These are phyloP conservation scores for Gobio gobio DNA, from an alignment of 2,113 vertebrate species.

Conservation along the genomic window DNA sequence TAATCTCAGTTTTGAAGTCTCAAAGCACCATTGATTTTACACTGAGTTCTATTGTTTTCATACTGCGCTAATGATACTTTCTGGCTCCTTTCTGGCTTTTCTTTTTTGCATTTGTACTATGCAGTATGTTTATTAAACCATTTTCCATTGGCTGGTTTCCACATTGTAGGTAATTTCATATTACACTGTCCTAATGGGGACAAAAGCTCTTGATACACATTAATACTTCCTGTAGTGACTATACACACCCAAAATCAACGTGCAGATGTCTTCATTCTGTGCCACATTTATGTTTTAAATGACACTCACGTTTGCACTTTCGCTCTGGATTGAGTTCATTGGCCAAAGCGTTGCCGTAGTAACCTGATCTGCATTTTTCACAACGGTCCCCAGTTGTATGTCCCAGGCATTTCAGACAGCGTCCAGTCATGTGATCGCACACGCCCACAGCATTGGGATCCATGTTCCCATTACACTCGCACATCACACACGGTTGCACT, in stretches of 20 bases:
- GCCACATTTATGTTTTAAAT: neutral
- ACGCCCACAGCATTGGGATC: conserved; percentile 87
- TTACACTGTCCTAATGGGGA: too few relatives aligned
- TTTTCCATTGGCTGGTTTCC: neutral
- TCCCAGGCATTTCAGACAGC: conserved; percentile 86
- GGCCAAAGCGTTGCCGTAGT: conserved; percentile 81
- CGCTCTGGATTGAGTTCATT: neutral
- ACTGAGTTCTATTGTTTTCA: neutral
- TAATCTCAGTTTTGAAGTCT: conserved; percentile 14
- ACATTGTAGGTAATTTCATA: neutral
- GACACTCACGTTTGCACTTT: conserved; percentile 84
- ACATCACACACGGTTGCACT: conserved; percentile 75
- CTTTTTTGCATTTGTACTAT: neutral
- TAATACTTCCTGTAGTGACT: neutral
- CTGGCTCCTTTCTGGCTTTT: neutral
- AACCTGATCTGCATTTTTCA: conserved; percentile 79
- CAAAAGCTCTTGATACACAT: neutral
- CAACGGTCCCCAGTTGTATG: conserved; percentile 83
- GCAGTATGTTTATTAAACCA: neutral
- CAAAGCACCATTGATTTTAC: neutral
- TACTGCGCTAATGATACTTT: conserved; percentile 8
- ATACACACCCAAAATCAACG: neutral
- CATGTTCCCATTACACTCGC: conserved; percentile 84
- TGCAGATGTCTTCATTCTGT: neutral
- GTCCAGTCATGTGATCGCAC: conserved; percentile 83